phyloP scores from a whole-genome alignment of 2,797 vertebrate species.

The Hylomyscus alleni region DNA sequence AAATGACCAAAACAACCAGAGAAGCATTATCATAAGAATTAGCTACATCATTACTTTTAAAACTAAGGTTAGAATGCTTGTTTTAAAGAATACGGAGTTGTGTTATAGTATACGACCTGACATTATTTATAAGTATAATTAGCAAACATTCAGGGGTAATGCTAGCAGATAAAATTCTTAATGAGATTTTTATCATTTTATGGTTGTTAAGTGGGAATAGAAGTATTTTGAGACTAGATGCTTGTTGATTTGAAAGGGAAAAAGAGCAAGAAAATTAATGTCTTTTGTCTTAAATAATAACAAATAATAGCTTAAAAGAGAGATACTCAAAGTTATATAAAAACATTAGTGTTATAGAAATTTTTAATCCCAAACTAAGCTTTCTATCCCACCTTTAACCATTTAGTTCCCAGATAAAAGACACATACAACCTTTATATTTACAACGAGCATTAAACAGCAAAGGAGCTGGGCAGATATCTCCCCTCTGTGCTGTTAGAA shows the following conservation, averaged over 20 bases:
- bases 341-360: not conserved
- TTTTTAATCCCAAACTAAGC: not conserved
- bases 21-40: not conserved
- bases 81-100: not conserved
- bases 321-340: not conserved
- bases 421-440: not conserved
- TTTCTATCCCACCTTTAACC: not conserved
- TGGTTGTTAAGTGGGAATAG: not conserved
- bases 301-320: not conserved
- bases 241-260: not conserved
- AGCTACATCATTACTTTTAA: not conserved
- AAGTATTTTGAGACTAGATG: not conserved
- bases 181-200: not conserved
- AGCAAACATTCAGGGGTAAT: not conserved
- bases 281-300: not conserved
- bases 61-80: not conserved
- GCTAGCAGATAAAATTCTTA: not conserved
- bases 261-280: not conserved
- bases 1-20: not conserved
- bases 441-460: not conserved
- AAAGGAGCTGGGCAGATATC: not conserved
- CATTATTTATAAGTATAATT: not conserved
- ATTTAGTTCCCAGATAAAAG: not conserved
- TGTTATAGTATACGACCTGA: not conserved
- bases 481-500: not conserved